phyloP scores from a whole-genome alignment of 2,888 invertebrate species.

The Alloscopus bannaensis region DNA sequence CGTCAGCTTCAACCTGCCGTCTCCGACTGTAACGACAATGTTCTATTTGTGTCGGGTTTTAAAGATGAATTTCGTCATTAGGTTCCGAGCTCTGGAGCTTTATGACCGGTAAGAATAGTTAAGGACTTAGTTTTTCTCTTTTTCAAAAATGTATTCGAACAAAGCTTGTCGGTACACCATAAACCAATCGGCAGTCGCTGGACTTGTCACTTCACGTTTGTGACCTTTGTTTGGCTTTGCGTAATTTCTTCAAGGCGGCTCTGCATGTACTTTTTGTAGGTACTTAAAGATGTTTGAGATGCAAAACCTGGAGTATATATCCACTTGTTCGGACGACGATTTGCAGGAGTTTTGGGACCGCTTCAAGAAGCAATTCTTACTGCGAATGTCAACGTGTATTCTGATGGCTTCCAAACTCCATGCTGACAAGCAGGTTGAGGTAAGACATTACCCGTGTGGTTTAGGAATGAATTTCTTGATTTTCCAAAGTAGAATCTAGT shows the following conservation, averaged over 20 bases:
- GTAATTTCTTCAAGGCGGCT: not conserved
- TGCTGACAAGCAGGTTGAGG: slow-evolving; percentile 36
- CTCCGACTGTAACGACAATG: slow-evolving; percentile 1
- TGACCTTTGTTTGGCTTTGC: not conserved
- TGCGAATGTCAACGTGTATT: slow-evolving; percentile 47
- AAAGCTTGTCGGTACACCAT: too few relatives aligned
- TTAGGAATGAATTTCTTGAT: not conserved
- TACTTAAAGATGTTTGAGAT: slow-evolving; percentile 20
- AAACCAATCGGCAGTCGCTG: too few relatives aligned
- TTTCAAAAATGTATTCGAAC: too few relatives aligned
- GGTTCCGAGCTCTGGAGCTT: slow-evolving; percentile 40
- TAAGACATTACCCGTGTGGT: too few relatives aligned
- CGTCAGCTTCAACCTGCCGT: not conserved
- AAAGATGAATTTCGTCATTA: slow-evolving; percentile 16
- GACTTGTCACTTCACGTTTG: not conserved
- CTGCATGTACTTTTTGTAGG: too few relatives aligned
- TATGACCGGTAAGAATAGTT: slow-evolving; percentile 43
- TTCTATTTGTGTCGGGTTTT: slow-evolving; percentile 23
- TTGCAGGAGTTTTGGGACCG: slow-evolving; percentile 5
- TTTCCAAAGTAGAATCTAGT: not conserved
- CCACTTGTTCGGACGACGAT: not conserved
- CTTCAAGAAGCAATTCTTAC: slow-evolving; percentile 34
- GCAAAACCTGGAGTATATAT: not conserved
- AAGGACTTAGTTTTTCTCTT: too few relatives aligned
- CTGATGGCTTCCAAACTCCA: slow-evolving; percentile 50